These are phyloP conservation scores for Aphelocoma californica DNA, from an alignment of 2,797 vertebrate genomes.

Conservation along the genomic window DNA sequence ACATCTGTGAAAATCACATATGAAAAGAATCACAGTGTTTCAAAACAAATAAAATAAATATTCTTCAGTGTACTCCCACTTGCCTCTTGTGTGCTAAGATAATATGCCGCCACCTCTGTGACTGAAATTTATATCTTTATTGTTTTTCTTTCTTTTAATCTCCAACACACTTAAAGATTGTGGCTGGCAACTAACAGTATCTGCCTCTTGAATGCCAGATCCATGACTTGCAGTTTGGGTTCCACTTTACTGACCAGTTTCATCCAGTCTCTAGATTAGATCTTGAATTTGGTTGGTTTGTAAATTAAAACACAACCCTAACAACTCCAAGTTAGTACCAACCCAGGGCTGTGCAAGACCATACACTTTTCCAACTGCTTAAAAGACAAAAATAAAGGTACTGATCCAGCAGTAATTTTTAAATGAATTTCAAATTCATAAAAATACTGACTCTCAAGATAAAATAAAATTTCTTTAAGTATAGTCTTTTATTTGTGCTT, in stretches of 20 bases:
- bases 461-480: neutral
- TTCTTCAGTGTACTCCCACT: neutral
- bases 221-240: neutral
- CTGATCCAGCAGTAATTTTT: neutral
- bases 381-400: neutral
- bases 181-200: neutral
- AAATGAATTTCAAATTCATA: neutral
- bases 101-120: neutral
- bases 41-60: constrained; percentile 1
- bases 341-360: neutral
- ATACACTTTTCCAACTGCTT: neutral
- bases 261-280: neutral
- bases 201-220: neutral
- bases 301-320: neutral
- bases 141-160: neutral
- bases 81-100: neutral
- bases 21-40: constrained; percentile 1
- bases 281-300: neutral
- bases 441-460: neutral
- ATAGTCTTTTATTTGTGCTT: neutral
- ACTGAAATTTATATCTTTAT: constrained; percentile 3
- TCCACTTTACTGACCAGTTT: neutral
- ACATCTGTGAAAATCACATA: neutral
- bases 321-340: neutral
- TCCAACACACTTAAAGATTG: neutral